Percentiles rank a stretch among this genome's conserved stretches.
Evolutionary conservation across 64 coral and sea anemone genomes (phyloP).

Genomic region (Porites australiensis): DNA sequence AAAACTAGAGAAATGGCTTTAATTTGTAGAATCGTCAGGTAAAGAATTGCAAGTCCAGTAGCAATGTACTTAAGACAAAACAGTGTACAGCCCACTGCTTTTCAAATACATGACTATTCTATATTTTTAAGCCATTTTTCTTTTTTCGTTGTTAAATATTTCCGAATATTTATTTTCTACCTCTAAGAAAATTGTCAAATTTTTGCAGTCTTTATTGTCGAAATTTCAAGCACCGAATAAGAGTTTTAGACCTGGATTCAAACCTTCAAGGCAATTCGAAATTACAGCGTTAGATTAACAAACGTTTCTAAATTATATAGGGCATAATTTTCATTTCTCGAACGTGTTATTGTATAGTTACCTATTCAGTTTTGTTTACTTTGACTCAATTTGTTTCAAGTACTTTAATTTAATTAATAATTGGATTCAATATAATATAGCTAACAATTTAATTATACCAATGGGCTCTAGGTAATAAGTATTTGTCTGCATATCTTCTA

Average conservation of each 20-base stretch:
- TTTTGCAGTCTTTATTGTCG: background rate
- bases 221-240: background rate
- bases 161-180: conserved; percentile 43
- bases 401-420: background rate
- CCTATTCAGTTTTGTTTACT: background rate
- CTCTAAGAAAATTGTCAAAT: background rate
- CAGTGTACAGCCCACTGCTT: background rate
- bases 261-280: background rate
- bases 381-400: background rate
- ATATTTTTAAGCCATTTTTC: conserved; percentile 15
- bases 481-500: conserved; percentile 4
- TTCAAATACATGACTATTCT: background rate
- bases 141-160: background rate
- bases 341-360: background rate
- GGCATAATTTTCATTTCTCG: conserved; percentile 3
- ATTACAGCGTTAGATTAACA: background rate
- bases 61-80: too few species aligned
- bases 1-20: conserved; percentile 13
- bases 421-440: background rate
- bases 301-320: background rate
- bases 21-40: too few species aligned
- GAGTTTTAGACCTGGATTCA: background rate
- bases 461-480: background rate
- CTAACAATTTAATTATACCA: background rate
- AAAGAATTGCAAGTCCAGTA: too few species aligned